A percentile compares a stretch with the other conserved stretches of the same genome.
These are phyloP conservation scores for Melanitta fusca DNA, from an alignment of 2,797 vertebrate genomes.

Conservation along the genomic window DNA sequence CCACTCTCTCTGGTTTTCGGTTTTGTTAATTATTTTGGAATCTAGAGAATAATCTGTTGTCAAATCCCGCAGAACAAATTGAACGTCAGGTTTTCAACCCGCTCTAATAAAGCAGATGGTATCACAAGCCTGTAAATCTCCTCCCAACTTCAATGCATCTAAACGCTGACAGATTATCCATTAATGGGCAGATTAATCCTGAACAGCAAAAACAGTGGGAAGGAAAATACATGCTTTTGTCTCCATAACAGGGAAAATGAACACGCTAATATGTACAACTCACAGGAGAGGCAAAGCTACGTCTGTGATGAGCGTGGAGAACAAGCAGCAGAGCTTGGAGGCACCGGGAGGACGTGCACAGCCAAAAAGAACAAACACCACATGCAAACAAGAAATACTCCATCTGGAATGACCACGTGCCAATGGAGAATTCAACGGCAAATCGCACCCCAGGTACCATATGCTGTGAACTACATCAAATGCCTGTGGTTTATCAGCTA, in stretches of 20 bases:
- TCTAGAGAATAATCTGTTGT: conserved; percentile 83
- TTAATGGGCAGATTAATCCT: conserved; percentile 85
- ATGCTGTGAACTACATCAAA: not conserved
- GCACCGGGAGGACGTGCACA: rapidly evolving
- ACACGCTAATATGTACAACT: conserved; percentile 14
- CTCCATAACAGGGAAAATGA: conserved; percentile 48
- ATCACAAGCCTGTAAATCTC: conserved; percentile 83
- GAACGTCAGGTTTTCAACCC: conserved; percentile 84
- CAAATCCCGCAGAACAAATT: conserved; percentile 86
- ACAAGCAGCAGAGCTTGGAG: not conserved
- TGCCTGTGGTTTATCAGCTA: not conserved
- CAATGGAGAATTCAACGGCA: not conserved
- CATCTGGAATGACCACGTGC: not conserved
- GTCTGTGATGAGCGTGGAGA: rapidly evolving
- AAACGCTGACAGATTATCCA: conserved; percentile 86
- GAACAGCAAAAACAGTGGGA: conserved; percentile 69
- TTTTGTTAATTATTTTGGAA: conserved; percentile 87
- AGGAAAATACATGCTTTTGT: conserved; percentile 72
- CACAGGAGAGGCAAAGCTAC: conserved; percentile 12
- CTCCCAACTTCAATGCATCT: conserved; percentile 82
- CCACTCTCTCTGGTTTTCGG: conserved; percentile 56
- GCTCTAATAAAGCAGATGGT: conserved; percentile 83
- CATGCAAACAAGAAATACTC: no score
- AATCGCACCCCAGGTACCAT: not conserved
- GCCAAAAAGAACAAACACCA: not conserved